Evolutionary conservation across 30 jellyfish, hydroid and myxozoan genomes (phyloP).

Genomic region (Cassiopea andromeda): DNA sequence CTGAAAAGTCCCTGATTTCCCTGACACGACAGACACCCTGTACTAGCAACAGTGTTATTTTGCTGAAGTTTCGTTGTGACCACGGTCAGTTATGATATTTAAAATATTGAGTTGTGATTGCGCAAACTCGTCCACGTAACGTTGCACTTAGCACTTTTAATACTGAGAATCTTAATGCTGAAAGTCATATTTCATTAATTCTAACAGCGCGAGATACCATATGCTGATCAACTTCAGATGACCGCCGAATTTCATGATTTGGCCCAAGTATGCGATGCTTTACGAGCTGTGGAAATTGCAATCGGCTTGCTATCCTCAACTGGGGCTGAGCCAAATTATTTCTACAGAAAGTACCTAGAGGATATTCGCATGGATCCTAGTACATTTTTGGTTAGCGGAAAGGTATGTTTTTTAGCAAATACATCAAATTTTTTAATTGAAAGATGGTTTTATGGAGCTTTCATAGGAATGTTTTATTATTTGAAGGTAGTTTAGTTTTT

Average conservation of each 20-base stretch:
- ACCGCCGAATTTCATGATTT: conserved; percentile 53
- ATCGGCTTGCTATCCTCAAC: conserved; percentile 72
- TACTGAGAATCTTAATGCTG: no score
- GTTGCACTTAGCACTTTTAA: neutral
- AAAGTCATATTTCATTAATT: no score
- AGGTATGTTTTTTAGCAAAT: conserved; percentile 17
- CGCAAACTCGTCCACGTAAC: neutral
- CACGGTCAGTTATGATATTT: no score
- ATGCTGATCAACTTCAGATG: conserved; percentile 61
- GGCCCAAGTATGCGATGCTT: conserved; percentile 74
- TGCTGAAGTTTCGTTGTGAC: no score
- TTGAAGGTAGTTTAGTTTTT: neutral
- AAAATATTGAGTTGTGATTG: no score
- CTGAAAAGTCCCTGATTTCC: no score
- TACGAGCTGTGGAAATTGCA: conserved; percentile 73
- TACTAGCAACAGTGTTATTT: no score
- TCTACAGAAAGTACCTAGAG: conserved; percentile 55
- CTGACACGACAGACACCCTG: no score
- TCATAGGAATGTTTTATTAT: neutral
- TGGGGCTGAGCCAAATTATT: conserved; percentile 58
- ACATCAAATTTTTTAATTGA: neutral
- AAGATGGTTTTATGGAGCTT: neutral
- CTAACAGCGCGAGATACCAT: conserved; percentile 57
- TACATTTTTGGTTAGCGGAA: conserved; percentile 57
- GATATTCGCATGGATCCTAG: conserved; percentile 64